A percentile compares a stretch with the other conserved stretches of the same genome.
These are phyloP conservation scores for Nemoura dubitans DNA, from an alignment of 2,888 invertebrate species.

Conservation along the genomic window DNA sequence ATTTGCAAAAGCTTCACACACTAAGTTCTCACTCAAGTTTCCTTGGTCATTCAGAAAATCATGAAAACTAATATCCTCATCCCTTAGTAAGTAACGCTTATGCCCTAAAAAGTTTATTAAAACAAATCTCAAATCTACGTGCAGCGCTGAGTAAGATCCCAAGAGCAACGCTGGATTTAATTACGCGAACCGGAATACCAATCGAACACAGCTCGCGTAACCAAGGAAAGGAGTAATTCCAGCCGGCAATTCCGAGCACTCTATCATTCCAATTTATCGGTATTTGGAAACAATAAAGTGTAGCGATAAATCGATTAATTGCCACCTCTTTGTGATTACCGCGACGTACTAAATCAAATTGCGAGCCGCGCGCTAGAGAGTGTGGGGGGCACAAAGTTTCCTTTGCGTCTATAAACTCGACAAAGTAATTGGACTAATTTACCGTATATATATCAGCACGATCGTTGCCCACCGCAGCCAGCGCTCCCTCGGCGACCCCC, in stretches of 20 bases:
- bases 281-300: not conserved
- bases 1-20: too few species aligned
- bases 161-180: too few species aligned
- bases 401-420: not conserved
- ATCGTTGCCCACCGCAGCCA: not conserved
- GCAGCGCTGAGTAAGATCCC: too few species aligned
- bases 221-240: too few species aligned
- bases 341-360: constrained; percentile 4
- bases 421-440: constrained; percentile 12
- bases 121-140: too few species aligned
- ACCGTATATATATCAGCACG: not conserved
- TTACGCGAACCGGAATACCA: too few species aligned
- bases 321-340: not conserved
- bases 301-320: not conserved
- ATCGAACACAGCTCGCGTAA: too few species aligned
- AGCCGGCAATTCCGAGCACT: not conserved
- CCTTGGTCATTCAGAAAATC: too few species aligned
- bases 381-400: not conserved
- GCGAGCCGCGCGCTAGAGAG: not conserved
- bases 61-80: too few species aligned
- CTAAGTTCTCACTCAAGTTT: too few species aligned
- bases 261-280: not conserved
- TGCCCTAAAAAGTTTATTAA: too few species aligned
- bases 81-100: too few species aligned
- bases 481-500: not conserved